Evolutionary conservation across 2,113 vertebrate genomes (phyloP), one percentile per base, ranked within the genome.

Genomic region (Lamprologus tigripictilis): DNA sequence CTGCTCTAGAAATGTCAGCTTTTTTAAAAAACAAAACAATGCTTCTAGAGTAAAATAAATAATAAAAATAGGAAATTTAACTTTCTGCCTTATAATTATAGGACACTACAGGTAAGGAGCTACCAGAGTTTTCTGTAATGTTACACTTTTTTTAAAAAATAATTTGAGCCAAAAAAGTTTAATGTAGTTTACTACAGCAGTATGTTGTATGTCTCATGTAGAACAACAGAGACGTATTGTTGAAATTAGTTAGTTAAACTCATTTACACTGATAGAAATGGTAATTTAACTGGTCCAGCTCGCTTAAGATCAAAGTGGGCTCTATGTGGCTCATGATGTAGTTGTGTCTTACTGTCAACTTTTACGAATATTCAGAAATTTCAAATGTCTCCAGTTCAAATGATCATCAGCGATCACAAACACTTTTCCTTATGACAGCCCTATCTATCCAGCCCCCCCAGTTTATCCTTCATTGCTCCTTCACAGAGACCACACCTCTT

Each of bases 121-220:
- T 63, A 33, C 58, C 28, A 33, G 58, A 63, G 58, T 63, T 63
- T 63, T 63, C 16, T 33, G 28, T 63, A 63, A 33, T 63, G 5
- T 63, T 19, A 63, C 28, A 63, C 16, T 19, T 55, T 55, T 55
- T 10, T 1, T 0, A 0, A 4, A 21, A 51, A 14, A 58, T 7
- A 3, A 33, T 33, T 61, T 19, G 3, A 33, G 58, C 58, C 58
- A 33, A 63, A 33, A 7, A 33, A 4, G 28, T 63, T 63, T 63
- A 63, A 63, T 61, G 57, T 61, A 61, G 57, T 61, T 33, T 61
- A 33, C 5, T 61, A 61, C 28, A 63, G 28, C 16, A 33, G 28
- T 19, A 3, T 63, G 58, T 33, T 6, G 55, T 31, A 58, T 63
- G 28, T 19, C 28, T 63, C 16, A 63, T 33, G 28, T 63, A 19